Percentiles rank a stretch among this genome's conserved stretches.
Evolutionary conservation across 2,797 vertebrate genomes (phyloP).

Genomic region (Philypnodon macrostomus): DNA sequence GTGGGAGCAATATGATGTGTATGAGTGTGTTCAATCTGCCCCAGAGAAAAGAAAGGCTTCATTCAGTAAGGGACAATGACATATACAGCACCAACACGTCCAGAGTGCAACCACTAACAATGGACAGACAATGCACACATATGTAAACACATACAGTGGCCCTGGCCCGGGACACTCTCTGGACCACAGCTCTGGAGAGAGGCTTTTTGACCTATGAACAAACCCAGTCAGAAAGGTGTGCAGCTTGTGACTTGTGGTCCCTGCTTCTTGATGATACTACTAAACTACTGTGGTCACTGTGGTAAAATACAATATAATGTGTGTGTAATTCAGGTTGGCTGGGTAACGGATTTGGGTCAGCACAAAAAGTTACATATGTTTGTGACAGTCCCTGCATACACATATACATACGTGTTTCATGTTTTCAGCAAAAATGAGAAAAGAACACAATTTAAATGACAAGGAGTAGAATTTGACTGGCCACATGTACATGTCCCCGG

Average conservation of each 20-base stretch:
- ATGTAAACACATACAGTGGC: conserved; percentile 40
- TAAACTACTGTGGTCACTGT: background rate
- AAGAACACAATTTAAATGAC: background rate
- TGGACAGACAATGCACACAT: conserved; percentile 40
- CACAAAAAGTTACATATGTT: too few relatives aligned
- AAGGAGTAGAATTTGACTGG: too few relatives aligned
- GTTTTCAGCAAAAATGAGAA: background rate
- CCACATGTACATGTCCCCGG: background rate
- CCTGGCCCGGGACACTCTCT: conserved; percentile 46
- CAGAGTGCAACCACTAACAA: conserved; percentile 53
- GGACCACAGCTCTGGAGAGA: conserved; percentile 34
- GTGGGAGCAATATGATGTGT: conserved; percentile 43
- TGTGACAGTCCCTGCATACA: background rate
- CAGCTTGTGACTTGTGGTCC: conserved; percentile 37
- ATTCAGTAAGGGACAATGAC: conserved; percentile 69
- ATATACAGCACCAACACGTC: conserved; percentile 55
- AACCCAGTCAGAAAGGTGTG: conserved; percentile 35
- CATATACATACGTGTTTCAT: too few relatives aligned
- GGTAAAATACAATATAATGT: background rate
- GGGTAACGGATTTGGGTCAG: too few relatives aligned
- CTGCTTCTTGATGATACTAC: background rate
- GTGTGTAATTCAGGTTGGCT: too few relatives aligned
- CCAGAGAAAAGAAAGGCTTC: conserved; percentile 60
- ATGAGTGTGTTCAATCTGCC: conserved; percentile 34
- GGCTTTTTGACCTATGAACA: conserved; percentile 54